A percentile compares a stretch with the other conserved stretches of the same genome.
These are phyloP conservation scores for Pimpla rufipes DNA, from an alignment of 2,888 invertebrate genomes.

Conservation along the genomic window DNA sequence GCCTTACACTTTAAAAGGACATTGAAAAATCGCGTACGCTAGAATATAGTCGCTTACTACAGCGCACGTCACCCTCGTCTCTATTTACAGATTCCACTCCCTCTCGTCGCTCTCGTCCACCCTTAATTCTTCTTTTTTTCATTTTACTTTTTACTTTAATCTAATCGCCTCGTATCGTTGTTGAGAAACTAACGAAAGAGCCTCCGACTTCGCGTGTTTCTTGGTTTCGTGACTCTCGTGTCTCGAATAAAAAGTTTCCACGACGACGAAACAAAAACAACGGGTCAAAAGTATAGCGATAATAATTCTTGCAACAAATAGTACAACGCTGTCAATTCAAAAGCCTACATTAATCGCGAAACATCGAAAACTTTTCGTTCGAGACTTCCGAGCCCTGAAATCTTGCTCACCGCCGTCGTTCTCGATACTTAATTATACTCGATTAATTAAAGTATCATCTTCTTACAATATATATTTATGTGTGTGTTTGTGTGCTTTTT, in stretches of 20 bases:
- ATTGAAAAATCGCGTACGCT: conserved; percentile 84
- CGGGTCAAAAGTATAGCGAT: background rate
- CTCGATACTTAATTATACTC: conserved; percentile 58
- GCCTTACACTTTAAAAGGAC: conserved; percentile 84
- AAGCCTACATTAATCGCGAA: background rate
- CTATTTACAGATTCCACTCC: conserved; percentile 65
- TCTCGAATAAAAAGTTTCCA: conserved; percentile 39
- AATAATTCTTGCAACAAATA: background rate
- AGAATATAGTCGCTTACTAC: conserved; percentile 81
- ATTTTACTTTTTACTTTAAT: conserved; percentile 71
- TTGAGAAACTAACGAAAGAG: conserved; percentile 80
- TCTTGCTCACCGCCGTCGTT: conserved; percentile 18
- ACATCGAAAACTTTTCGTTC: conserved; percentile 19
- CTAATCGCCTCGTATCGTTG: conserved; percentile 80
- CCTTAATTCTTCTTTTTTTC: conserved; percentile 60
- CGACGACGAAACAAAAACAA: background rate
- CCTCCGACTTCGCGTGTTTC: conserved; percentile 40
- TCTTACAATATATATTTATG: conserved; percentile 62
- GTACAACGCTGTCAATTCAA: background rate
- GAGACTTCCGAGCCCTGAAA: conserved; percentile 19
- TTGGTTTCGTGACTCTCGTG: conserved; percentile 48
- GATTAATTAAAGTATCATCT: conserved; percentile 62
- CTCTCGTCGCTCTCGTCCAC: conserved; percentile 15
- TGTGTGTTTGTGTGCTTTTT: conserved; percentile 30
- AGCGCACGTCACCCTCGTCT: conserved; percentile 73